A percentile compares a stretch with the other conserved stretches of the same genome.
These are phyloP conservation scores for Altica lythri DNA, from an alignment of 2,888 invertebrate species.

Conservation along the genomic window DNA sequence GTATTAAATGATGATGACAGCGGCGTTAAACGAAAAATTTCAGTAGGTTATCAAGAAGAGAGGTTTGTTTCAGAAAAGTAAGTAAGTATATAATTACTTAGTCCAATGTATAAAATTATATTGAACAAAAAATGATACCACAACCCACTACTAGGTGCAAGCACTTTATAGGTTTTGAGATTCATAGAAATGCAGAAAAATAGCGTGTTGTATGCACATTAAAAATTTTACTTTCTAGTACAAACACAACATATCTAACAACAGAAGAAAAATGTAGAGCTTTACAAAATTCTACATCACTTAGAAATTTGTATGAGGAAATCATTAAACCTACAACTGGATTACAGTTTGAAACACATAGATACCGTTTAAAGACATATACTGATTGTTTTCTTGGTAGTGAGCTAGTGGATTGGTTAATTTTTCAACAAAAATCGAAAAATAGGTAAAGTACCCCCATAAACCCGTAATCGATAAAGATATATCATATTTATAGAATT, in stretches of 20 bases:
- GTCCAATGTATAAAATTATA: no score
- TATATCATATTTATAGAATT: constrained; percentile 58
- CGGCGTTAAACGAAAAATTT: constrained; percentile 63
- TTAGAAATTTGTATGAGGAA: constrained; percentile 67
- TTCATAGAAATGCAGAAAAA: no score
- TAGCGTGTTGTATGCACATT: no score
- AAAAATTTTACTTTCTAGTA: no score
- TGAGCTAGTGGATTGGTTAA: constrained; percentile 83
- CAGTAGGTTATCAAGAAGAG: constrained; percentile 78
- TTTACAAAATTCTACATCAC: constrained; percentile 63
- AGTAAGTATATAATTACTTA: no score
- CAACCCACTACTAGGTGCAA: no score
- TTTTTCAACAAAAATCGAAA: constrained; percentile 75
- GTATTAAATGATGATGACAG: constrained; percentile 41
- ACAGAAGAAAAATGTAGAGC: constrained; percentile 61
- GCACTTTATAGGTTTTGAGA: no score
- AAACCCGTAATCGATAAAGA: not conserved
- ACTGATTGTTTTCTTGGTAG: constrained; percentile 77
- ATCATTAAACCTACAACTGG: constrained; percentile 60
- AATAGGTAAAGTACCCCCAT: constrained; percentile 63
- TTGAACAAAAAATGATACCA: no score
- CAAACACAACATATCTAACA: constrained; percentile 55
- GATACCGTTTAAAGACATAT: constrained; percentile 75
- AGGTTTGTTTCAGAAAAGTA: constrained; percentile 65
- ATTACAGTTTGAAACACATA: constrained; percentile 64